Base-by-base conservation (phyloP, 2,797 vertebrate genomes). In the Pseudomugil tenellus region DNA sequence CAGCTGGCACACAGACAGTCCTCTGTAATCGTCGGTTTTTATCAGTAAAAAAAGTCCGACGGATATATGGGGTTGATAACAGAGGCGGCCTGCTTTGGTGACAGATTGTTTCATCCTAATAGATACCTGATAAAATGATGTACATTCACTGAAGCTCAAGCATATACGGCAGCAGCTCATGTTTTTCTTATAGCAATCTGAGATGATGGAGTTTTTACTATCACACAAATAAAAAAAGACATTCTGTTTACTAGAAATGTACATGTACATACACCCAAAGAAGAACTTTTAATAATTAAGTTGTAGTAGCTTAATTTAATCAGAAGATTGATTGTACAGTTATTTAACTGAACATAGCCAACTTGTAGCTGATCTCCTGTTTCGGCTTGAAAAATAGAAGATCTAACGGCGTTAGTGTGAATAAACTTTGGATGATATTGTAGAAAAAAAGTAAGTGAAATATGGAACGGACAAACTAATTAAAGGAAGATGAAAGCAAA, bases 21-120 rank as follows among this genome's bases (percentile, higher is more conserved):
- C 76, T 84, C 87, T 87, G 79, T 84, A 86, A 80, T 87, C 76
- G 41, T 14, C 21, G 52, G 76, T 77, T 76, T 84, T 86, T 86
- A 89, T 88, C 85, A 82, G 83, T 70, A 61, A 78, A 73, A 82
- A 74, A 76, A 87, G 78, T 63, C 49, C 81, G 72, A 71, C 32
- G 1, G 74, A 84, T 84, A 80, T 83, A 73, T 77, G 74, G 74
- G 64, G 55, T 54, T 79, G 90, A 92, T 94, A 91, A 89, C 67
- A 26, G 60, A 51, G 77, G 86, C 81, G 83, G 89, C 43, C 49
- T 46, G 71, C 90, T 92, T 93, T 93, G 84, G 76, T 87, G 61
- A 64, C 67, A 8, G 65, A 76, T 68, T 73, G 63, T 48, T 48
- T 79, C 52, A 17, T 56, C 28, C 63, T 75, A 74, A 74, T 78